Base-by-base conservation (phyloP, 2,888 invertebrate species). In the Drosophila subquinaria region DNA sequence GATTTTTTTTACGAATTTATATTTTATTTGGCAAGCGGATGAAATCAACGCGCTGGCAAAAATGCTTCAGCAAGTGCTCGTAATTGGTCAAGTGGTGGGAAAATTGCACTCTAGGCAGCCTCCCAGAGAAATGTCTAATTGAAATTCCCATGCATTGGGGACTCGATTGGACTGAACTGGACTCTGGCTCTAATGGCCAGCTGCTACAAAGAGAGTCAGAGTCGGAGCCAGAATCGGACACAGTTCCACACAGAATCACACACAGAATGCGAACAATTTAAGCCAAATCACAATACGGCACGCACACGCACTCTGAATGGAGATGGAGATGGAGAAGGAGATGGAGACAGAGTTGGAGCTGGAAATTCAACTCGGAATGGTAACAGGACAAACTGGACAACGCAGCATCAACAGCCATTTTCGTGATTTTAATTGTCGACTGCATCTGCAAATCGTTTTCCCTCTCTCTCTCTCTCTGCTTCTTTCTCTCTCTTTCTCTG, bases 401-500 rank as follows among this genome's bases (percentile, higher is more conserved):
- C 63, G 68, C 79, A 79, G 52, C 71, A 78, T 81, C 85, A 81
- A 73, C 87, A 76, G 77, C 69, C 85, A 81, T 88, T 87, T 89
- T 88, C 81, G 68, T 82, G 85, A 81, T 87, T 87, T 86, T 89
- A 84, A 86, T 89, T 86, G 89, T 82, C 52, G 55, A 64, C 47
- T 70, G 73, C 62, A 42, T 56, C 45, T 72, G 59, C 57, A 63
- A 59, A 68, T 71, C 72, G 9, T 27, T 61, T 42, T 55, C 27
- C 52, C 66, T 53, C 17, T 20, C 20, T 1, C 30, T 40, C 38
- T 10, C 20, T 5, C 33, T 8, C 63, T 43, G 10, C 8, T 9
- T 43, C 42, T 9, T 35, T 13, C 43, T 17, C n/a, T 1, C 17
- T 15, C 1, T n/a, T 1, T n/a, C n/a, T 15, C 17, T 17, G 50